A percentile compares a stretch with the other conserved stretches of the same genome.
phyloP scores from a whole-genome alignment of 2,888 invertebrate species.

The Pyrrhosoma nymphula region DNA sequence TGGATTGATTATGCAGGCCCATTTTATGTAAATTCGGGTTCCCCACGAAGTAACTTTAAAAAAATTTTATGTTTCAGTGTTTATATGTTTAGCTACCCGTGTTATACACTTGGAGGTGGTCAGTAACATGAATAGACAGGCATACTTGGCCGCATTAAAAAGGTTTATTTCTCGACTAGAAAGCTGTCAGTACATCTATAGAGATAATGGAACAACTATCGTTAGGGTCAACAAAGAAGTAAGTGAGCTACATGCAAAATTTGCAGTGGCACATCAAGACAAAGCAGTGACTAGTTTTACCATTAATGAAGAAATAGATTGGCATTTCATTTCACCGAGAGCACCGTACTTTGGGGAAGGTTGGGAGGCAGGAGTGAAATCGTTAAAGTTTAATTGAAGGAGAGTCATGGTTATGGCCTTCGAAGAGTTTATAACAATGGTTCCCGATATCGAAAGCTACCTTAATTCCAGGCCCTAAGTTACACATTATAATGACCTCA shows the following conservation, averaged over 20 bases:
- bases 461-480: not conserved
- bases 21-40: too few species aligned
- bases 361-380: slow-evolving; percentile 34
- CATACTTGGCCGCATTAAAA: too few species aligned
- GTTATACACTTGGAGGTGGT: too few species aligned
- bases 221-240: not conserved
- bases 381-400: not conserved
- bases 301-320: not conserved
- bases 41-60: too few species aligned
- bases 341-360: not conserved
- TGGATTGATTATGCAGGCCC: too few species aligned
- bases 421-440: not conserved
- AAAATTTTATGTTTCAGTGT: too few species aligned
- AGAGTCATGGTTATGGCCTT: not conserved
- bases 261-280: not conserved
- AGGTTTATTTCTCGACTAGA: too few species aligned
- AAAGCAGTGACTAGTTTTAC: not conserved
- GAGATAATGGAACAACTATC: too few species aligned
- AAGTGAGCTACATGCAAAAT: not conserved
- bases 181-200: too few species aligned
- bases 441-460: not conserved
- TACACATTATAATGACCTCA: not conserved
- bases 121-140: too few species aligned
- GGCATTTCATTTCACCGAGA: not conserved
- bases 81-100: too few species aligned